Conservation (phyloP, 2,888 invertebrate species). For the Caenorhabditis sulstoni region DNA sequence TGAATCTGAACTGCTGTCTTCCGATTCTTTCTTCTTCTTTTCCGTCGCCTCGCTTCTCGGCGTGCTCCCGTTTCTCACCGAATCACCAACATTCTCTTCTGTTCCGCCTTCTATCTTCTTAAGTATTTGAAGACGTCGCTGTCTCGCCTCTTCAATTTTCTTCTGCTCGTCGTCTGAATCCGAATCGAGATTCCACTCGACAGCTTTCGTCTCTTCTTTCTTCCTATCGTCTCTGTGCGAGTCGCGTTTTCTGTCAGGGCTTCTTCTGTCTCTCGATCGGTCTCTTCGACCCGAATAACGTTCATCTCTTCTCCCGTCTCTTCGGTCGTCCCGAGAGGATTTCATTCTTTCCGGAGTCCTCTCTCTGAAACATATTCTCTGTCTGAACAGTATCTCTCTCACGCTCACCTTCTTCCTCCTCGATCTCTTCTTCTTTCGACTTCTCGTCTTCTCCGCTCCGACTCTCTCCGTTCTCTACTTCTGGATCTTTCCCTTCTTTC, state of each 20-base stretch:
- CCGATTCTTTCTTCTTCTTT: slow-evolving; percentile 19
- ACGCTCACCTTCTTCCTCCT: slow-evolving; percentile 5
- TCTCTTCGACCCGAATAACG: slow-evolving; percentile 10
- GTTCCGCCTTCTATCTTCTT: slow-evolving; percentile 56
- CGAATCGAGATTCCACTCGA: slow-evolving; percentile 69
- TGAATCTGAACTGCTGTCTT: slow-evolving; percentile 46
- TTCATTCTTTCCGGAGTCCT: slow-evolving; percentile 29
- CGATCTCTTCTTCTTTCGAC: slow-evolving; percentile 14
- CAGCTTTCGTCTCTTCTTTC: slow-evolving; percentile 34
- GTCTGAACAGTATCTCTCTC: background rate
- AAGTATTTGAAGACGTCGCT: slow-evolving; percentile 63
- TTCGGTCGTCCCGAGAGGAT: slow-evolving; percentile 24
- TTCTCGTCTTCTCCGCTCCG: slow-evolving; percentile 18
- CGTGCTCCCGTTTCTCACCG: slow-evolving; percentile 20
- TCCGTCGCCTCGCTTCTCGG: slow-evolving; percentile 23
- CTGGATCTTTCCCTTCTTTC: slow-evolving; percentile 40
- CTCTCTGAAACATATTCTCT: slow-evolving; percentile 14
- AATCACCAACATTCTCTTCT: slow-evolving; percentile 45
- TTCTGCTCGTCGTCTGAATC: slow-evolving; percentile 73
- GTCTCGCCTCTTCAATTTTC: slow-evolving; percentile 72
- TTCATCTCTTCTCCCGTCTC: slow-evolving; percentile 7
- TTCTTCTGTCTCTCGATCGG: slow-evolving; percentile 32
- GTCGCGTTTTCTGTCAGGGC: slow-evolving; percentile 32
- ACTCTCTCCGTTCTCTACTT: slow-evolving; percentile 20
- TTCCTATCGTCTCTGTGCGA: slow-evolving; percentile 29